Evolutionary conservation across 1,140 invertebrate genomes (phyloP), one percentile per base, ranked within the genome.

Genomic region (Asbolus verrucosus): DNA sequence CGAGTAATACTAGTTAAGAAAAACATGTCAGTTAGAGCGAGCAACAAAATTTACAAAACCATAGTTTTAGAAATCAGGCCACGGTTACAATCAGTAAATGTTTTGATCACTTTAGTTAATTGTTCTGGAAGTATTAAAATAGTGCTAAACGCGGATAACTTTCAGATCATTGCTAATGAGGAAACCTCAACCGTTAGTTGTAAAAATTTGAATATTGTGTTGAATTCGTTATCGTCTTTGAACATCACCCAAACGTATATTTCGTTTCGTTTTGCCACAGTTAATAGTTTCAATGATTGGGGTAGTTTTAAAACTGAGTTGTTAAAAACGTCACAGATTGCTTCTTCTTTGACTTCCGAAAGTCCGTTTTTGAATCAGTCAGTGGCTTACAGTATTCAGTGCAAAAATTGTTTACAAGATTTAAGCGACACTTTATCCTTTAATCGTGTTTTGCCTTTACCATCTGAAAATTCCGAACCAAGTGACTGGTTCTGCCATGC

Each of bases 401-500:
- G 86, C 73, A 71, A 72, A 8, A 86, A 87, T 73, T 87, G 86
- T 75, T 80, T 75, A 2, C 83, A 84, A 75, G 63, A 78, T 31
- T 75, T 87, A 2, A 70, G 75, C 62, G 69, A 77, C 36, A 63
- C 60, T 6, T 61, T 82, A 0, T 61, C 50, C 27, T 87, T 86
- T 80, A 69, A 83, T 21, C 79, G 85, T 65, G 78, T 87, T 75
- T 78, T 87, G 65, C 85, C 86, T 61, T 76, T 87, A 50, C 85
- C 86, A 5, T 82, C 83, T 0, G 77, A 82, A 24, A 84, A 83
- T 82, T 75, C 83, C 61, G 85, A 87, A 70, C 81, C 83, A 76
- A 82, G 81, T 0, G 85, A 87, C 62, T 87, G 85, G 85, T 87
- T 86, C 75, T 87, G 86, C 70, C 85, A 86, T 71, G 81, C 77